These are phyloP conservation scores for Todiramphus saurophagus DNA, from an alignment of 2,113 vertebrate genomes.

Conservation along the genomic window DNA sequence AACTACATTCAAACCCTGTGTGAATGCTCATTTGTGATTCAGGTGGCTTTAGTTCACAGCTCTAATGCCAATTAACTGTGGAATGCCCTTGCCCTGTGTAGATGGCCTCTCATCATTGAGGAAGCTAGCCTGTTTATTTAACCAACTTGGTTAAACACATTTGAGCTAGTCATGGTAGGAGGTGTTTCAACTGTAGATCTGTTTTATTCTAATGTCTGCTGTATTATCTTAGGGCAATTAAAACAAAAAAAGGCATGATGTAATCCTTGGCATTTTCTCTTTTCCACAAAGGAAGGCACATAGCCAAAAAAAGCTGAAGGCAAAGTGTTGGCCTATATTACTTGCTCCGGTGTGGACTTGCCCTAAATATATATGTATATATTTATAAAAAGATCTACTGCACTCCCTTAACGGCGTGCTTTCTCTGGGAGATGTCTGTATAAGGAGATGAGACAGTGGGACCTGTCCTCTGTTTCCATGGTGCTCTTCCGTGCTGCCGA, in stretches of 20 bases:
- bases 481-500: neutral
- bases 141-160: neutral
- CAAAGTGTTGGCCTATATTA: conserved; percentile 8
- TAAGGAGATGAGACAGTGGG: neutral
- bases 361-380: neutral
- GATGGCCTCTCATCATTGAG: neutral
- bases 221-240: neutral
- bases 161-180: neutral
- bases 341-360: neutral
- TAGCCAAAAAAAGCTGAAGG: neutral
- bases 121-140: neutral
- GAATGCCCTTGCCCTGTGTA: neutral
- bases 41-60: conserved; percentile 33
- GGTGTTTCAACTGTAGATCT: neutral
- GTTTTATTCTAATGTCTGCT: neutral
- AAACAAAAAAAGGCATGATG: neutral
- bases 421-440: neutral
- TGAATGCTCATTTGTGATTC: conserved; percentile 48
- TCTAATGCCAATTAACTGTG: neutral
- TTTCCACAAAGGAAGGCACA: neutral
- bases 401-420: neutral
- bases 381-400: neutral
- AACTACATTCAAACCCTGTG: conserved; percentile 29
- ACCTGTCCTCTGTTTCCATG: conserved; percentile 32
- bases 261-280: conserved; percentile 12